Evolutionary conservation across 2,888 invertebrate genomes (phyloP).

Genomic region (Hypercompe scribonia): DNA sequence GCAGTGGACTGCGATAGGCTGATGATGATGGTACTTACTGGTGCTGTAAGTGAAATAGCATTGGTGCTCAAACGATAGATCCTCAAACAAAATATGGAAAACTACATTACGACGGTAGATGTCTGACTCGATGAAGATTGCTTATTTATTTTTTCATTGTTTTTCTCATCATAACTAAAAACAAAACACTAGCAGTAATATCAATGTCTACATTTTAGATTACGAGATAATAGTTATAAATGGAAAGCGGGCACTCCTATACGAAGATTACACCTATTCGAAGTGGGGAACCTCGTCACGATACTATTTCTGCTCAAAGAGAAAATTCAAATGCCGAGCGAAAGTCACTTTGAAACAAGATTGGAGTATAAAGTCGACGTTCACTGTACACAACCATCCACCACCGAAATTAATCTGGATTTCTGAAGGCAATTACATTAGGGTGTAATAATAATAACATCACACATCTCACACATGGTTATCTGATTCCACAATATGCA

Average conservation of each 20-base stretch:
- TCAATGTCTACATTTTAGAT: not conserved
- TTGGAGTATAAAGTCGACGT: constrained; percentile 31
- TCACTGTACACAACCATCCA: constrained; percentile 44
- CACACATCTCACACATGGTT: no score
- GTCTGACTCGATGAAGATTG: not conserved
- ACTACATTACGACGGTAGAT: no score
- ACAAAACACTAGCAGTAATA: not conserved
- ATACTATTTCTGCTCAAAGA: constrained; percentile 34
- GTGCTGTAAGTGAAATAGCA: no score
- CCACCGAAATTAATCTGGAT: constrained; percentile 30
- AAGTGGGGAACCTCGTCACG: constrained; percentile 9
- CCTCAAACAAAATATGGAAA: no score
- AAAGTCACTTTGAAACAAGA: constrained; percentile 9
- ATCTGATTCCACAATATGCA: no score
- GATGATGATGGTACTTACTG: no score
- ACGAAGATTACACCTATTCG: constrained; percentile 15
- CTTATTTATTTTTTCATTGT: no score
- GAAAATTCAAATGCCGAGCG: constrained; percentile 12
- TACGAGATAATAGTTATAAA: constrained; percentile 19
- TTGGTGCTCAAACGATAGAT: no score
- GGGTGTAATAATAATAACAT: not conserved
- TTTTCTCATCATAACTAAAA: not conserved
- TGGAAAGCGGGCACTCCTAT: constrained; percentile 20
- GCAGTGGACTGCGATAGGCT: no score
- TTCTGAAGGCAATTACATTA: not conserved